phyloP scores from a whole-genome alignment of 2,888 invertebrate species.

The Cerceris ruficornis region DNA sequence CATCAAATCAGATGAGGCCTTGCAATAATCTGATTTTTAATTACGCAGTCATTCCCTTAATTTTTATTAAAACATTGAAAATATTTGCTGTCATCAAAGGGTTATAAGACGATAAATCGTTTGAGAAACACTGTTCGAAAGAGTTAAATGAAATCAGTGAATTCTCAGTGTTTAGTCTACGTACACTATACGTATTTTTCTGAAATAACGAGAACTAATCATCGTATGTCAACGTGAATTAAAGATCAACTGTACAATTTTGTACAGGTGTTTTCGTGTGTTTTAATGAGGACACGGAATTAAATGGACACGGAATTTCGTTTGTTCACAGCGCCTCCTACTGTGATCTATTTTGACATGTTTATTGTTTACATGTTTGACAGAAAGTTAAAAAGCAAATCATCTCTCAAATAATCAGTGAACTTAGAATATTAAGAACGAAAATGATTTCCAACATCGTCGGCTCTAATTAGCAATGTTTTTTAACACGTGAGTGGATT shows the following conservation, averaged over 20 bases:
- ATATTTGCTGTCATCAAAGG: not conserved
- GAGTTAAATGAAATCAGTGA: not conserved
- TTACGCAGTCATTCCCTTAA: not conserved
- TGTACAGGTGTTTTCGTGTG: not conserved
- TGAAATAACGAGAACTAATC: not conserved
- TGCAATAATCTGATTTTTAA: too few relatives aligned
- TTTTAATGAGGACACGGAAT: not conserved
- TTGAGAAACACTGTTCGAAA: constrained; percentile 14
- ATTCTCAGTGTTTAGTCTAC: not conserved
- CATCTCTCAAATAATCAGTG: too few relatives aligned
- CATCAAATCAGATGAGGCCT: too few relatives aligned
- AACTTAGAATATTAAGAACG: not conserved
- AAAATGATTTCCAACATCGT: not conserved
- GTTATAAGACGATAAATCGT: constrained; percentile 4
- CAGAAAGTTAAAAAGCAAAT: not conserved
- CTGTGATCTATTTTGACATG: not conserved
- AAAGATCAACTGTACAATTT: not conserved
- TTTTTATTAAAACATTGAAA: not conserved
- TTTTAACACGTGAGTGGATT: too few relatives aligned
- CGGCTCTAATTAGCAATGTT: not conserved
- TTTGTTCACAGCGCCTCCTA: not conserved
- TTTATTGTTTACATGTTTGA: not conserved
- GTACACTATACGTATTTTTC: not conserved
- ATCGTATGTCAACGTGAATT: not conserved
- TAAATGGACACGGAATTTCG: not conserved